phyloP scores from a whole-genome alignment of 2,797 vertebrate genomes.

The Diglossa cyanea region DNA sequence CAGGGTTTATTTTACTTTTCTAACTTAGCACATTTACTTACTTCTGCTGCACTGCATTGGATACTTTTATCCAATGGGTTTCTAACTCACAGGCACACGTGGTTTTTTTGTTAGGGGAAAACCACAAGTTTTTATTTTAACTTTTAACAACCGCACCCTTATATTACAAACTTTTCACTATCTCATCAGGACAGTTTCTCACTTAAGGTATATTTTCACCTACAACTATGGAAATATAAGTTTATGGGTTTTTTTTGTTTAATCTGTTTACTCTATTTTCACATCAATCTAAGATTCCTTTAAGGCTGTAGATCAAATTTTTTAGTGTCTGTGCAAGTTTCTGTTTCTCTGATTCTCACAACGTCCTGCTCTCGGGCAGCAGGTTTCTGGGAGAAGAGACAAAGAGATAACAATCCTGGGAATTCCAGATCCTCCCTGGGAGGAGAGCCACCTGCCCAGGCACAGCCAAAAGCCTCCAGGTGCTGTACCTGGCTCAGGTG shows the following conservation, averaged over 20 bases:
- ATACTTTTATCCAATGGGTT: neutral
- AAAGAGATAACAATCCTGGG: neutral
- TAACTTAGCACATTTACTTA: neutral
- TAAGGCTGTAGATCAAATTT: neutral
- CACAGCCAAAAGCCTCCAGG: neutral
- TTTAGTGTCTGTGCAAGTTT: neutral
- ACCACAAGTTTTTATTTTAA: neutral
- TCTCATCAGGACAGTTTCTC: neutral
- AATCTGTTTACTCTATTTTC: neutral
- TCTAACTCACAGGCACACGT: neutral
- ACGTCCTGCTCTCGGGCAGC: neutral
- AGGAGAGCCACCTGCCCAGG: neutral
- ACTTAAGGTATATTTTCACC: neutral
- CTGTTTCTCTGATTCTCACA: neutral
- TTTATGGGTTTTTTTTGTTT: neutral
- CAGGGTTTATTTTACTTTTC: neutral
- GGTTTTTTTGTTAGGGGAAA: too few species aligned
- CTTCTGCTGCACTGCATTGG: neutral
- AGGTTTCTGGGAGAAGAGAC: neutral
- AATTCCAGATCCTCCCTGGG: accelerated
- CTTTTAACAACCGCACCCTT: neutral
- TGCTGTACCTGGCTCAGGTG: neutral
- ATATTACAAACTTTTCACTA: neutral
- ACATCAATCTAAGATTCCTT: neutral
- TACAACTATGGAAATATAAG: neutral